Evolutionary conservation across 1,140 invertebrate genomes (phyloP).

Genomic region (Dendrolimus punctatus): DNA sequence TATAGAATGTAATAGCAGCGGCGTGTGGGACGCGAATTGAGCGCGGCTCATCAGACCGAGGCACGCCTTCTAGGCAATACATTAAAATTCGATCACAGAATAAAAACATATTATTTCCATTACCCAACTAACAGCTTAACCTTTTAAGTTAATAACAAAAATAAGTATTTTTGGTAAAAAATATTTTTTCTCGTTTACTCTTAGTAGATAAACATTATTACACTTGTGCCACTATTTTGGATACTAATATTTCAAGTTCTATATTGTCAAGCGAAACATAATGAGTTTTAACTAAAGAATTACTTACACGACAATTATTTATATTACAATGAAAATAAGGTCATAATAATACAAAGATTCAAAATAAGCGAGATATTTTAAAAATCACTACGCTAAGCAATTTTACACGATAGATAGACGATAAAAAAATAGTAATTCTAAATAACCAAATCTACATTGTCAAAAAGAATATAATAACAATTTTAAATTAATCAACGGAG

Average conservation of each 20-base stretch:
- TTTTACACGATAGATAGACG: conserved; percentile 19
- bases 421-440: conserved; percentile 28
- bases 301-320: conserved; percentile 25
- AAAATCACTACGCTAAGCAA: conserved; percentile 32
- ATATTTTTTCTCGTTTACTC: conserved; percentile 39
- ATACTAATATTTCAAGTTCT: conserved; percentile 16
- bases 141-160: conserved; percentile 49
- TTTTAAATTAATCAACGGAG: conserved; percentile 24
- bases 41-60: too few species aligned
- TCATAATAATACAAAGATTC: conserved; percentile 26
- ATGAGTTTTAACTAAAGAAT: conserved; percentile 22
- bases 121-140: conserved; percentile 17
- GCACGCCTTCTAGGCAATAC: conserved; percentile 38
- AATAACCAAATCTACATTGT: conserved; percentile 15
- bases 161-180: conserved; percentile 59
- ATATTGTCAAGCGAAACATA: conserved; percentile 20
- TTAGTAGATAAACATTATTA: conserved; percentile 42
- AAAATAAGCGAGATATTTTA: conserved; percentile 19
- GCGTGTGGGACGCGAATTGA: too few species aligned
- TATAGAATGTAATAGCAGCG: not conserved
- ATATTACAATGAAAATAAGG: conserved; percentile 33
- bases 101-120: conserved; percentile 46
- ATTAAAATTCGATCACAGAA: conserved; percentile 55
- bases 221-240: conserved; percentile 44
- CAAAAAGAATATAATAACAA: conserved; percentile 22